Base-by-base conservation (phyloP, 2,888 invertebrate species). In the Dichetophora obliterata region DNA sequence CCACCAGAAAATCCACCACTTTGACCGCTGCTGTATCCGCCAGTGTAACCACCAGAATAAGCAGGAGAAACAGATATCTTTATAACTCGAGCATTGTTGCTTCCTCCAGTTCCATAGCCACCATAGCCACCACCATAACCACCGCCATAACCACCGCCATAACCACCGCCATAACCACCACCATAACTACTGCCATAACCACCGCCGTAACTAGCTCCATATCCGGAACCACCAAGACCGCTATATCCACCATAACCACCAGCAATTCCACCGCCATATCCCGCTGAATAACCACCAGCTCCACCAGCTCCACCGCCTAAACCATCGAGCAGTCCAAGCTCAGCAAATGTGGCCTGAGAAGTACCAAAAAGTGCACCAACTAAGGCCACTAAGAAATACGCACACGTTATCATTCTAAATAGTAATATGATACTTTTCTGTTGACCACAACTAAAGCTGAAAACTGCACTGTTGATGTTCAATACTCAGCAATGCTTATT, bases 1-100 rank as follows among this genome's bases (percentile, higher is more conserved):
- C 83, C 78, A 83, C 84, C 84, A 43, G 82, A 79, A 69, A 84
- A 83, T 59, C 82, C 83, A 24, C 75, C 80, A 43, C 80, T 76
- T 34, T 81, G 82, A 5, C 82, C 82, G 3, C 75, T 75, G 0
- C 81, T 77, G n/a, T 79, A 82, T 52, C 78, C 63, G n/a, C n/a
- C 54, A 54, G 8, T 19, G 54, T 22, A n/a, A 16, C 19, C n/a
- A 54, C 54, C 22, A 19, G 24, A 22, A 8, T 27, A 9, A 2
- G 37, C 19, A n/a, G 66, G 66, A n/a, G 43, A 22, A n/a, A 66
- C 22, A 16, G 66, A 66, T n/a, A 66, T 66, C 22, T 37, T 66
- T 0, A 66, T 66, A 6, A 66, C 43, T 43, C 27, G 24, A 22
- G 22, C 59, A 59, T 16, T 27, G 9, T 65, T 37, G 43, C 66